Conservation (phyloP, 2,797 vertebrate species). For the Pangasius macronema region DNA sequence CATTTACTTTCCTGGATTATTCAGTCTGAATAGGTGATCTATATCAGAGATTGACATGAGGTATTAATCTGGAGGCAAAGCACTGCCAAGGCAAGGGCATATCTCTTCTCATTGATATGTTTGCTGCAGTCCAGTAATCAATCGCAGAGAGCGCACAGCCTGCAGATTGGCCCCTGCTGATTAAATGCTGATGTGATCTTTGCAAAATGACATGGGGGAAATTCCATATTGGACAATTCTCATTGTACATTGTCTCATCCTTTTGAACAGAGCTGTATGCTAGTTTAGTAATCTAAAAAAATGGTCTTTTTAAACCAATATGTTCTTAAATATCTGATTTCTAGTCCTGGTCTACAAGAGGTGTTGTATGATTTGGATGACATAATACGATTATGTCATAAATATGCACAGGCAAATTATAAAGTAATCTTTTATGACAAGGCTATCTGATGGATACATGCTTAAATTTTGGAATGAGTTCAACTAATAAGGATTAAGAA, state of each 20-base stretch:
- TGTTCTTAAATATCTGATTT: neutral
- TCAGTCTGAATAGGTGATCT: conserved; percentile 60
- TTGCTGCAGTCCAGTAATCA: conserved; percentile 61
- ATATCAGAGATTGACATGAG: conserved; percentile 57
- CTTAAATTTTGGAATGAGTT: neutral
- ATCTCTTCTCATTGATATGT: conserved; percentile 63
- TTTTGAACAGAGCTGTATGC: neutral
- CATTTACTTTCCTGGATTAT: conserved; percentile 54
- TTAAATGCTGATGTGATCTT: conserved; percentile 56
- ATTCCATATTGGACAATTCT: conserved; percentile 37
- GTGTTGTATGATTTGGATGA: neutral
- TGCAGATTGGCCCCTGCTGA: conserved; percentile 49
- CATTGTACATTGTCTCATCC: conserved; percentile 19
- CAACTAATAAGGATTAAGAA: neutral
- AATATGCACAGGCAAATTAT: neutral
- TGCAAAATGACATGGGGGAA: conserved; percentile 49
- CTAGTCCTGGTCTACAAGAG: neutral
- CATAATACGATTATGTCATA: neutral
- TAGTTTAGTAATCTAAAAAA: neutral
- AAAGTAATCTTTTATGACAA: neutral
- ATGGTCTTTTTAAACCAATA: neutral
- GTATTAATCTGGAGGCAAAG: conserved; percentile 59
- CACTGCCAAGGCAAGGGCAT: conserved; percentile 56
- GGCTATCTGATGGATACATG: no score
- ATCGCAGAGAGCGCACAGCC: conserved; percentile 50